These are phyloP conservation scores for Gracilinanus agilis DNA, from an alignment of 2,113 vertebrate species.

Conservation along the genomic window DNA sequence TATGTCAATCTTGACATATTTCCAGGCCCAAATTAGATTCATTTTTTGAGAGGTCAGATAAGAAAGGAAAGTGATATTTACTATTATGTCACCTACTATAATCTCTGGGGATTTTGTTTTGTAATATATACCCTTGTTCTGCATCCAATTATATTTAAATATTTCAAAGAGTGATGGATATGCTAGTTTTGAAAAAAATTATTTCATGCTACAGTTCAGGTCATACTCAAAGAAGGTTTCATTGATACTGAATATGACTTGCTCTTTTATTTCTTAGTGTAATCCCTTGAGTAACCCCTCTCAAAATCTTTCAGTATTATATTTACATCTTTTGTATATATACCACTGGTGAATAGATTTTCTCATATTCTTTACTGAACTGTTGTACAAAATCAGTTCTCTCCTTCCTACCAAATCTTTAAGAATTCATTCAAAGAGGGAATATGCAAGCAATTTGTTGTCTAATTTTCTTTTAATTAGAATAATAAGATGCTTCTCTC, in stretches of 20 bases:
- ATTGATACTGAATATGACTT: constrained; percentile 19
- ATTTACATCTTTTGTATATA: neutral
- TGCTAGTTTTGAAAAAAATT: neutral
- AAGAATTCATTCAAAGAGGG: constrained; percentile 20
- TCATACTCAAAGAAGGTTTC: neutral
- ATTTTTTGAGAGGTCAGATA: constrained; percentile 26
- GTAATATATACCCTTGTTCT: constrained; percentile 8
- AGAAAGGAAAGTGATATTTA: constrained; percentile 34
- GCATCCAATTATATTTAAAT: neutral
- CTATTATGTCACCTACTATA: neutral
- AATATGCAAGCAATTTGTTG: neutral
- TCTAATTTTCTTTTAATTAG: neutral
- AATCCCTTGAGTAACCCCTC: neutral
- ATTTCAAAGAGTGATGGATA: neutral
- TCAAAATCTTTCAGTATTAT: neutral
- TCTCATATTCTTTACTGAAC: constrained; percentile 41
- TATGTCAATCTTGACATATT: constrained; percentile 31
- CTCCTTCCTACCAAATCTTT: neutral
- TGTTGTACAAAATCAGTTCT: neutral
- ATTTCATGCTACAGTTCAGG: neutral
- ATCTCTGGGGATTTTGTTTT: neutral
- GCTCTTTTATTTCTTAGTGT: constrained; percentile 14
- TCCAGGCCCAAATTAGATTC: constrained; percentile 39
- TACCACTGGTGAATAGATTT: neutral
- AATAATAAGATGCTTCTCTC: neutral